Conservation (phyloP, 30 jellyfish, hydroid and myxozoan genomes). For the Aurelia sp. region DNA sequence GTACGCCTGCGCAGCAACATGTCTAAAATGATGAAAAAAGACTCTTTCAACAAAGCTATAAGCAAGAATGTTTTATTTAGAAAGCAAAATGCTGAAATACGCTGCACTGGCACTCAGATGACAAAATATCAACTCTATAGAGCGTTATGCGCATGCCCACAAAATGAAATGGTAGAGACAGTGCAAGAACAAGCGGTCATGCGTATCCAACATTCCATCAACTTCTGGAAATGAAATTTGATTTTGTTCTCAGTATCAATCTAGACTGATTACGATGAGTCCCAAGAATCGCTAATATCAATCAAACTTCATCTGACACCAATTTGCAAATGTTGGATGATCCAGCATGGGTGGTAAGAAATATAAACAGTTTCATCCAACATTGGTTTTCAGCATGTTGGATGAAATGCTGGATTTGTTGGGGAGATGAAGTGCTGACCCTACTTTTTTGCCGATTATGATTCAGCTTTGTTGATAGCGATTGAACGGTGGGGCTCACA, state of each 20-base stretch:
- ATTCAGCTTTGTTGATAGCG: too few species aligned
- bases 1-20: background rate
- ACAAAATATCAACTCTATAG: background rate
- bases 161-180: background rate
- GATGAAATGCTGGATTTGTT: too few species aligned
- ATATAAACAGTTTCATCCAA: background rate
- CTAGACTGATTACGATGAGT: too few species aligned
- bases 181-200: background rate
- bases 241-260: too few species aligned
- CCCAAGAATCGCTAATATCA: too few species aligned
- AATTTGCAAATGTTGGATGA: background rate
- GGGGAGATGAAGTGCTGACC: too few species aligned
- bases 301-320: background rate
- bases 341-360: background rate
- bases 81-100: too few species aligned
- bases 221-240: too few species aligned
- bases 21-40: background rate
- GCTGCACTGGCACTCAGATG: background rate
- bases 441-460: too few species aligned
- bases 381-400: background rate
- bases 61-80: too few species aligned
- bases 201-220: background rate
- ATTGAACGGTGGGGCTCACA: too few species aligned
- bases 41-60: background rate
- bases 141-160: slow-evolving; percentile 6